Evolutionary conservation across 2,888 invertebrate species (phyloP).

Genomic region (Chelonus formosanus): DNA sequence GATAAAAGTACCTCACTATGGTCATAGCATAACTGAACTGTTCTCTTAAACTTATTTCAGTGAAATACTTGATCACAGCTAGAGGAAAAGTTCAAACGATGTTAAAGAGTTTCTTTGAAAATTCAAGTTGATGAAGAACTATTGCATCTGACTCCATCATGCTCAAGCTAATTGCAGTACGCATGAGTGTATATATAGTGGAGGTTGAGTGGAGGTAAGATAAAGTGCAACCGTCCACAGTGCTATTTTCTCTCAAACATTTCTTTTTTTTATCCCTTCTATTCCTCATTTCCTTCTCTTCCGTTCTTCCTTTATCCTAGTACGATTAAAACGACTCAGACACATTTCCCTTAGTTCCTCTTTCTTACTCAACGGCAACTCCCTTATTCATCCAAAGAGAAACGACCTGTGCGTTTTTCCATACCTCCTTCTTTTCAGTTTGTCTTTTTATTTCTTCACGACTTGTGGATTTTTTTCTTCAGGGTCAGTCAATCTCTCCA

Average conservation of each 20-base stretch:
- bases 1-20: neutral
- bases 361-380: slow-evolving; percentile 36
- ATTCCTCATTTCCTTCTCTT: slow-evolving; percentile 28
- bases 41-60: slow-evolving; percentile 5
- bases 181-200: slow-evolving; percentile 39
- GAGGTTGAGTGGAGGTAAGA: slow-evolving; percentile 31
- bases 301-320: slow-evolving; percentile 34
- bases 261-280: slow-evolving; percentile 5
- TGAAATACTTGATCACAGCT: slow-evolving; percentile 21
- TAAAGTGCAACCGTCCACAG: slow-evolving; percentile 37
- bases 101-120: slow-evolving; percentile 21
- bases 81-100: slow-evolving; percentile 18
- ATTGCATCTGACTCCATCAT: slow-evolving; percentile 26
- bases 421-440: slow-evolving; percentile 17
- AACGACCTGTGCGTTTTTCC: slow-evolving; percentile 34
- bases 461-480: slow-evolving; percentile 2
- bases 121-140: slow-evolving; percentile 25
- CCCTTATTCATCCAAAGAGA: slow-evolving; percentile 50
- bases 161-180: slow-evolving; percentile 45
- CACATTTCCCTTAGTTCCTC: slow-evolving; percentile 14
- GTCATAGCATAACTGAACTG: too few relatives aligned
- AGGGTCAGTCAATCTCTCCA: too few relatives aligned
- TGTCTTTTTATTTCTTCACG: neutral
- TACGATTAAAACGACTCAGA: slow-evolving; percentile 46
- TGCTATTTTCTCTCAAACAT: slow-evolving; percentile 37